Base-by-base conservation (phyloP, 2,797 vertebrate genomes). In the Poeciliopsis infans region DNA sequence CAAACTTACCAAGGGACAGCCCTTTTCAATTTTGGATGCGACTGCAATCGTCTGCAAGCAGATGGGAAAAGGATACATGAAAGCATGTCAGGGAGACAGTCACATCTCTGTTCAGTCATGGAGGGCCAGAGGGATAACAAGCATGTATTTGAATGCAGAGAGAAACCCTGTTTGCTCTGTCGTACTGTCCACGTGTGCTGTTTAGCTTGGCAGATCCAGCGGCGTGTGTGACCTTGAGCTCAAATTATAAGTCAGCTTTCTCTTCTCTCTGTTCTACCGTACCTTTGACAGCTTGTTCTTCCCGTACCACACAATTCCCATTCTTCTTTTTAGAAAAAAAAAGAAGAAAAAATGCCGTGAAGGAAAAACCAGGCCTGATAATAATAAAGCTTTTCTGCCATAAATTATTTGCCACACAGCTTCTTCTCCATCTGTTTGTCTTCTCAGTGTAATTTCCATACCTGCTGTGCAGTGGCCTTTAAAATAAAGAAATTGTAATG, bases 61-160 rank as follows among this genome's bases (percentile, higher is more conserved):
- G 78, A 85, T 74, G 68, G 71, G 80, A 74, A 25, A 46, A 16
- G 61, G 69, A 64, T 33, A 70, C 53, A 85, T 74, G 28, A 87
- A 88, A 83, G 69, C 84, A 61, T 87, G 66, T 77, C 72, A 77
- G 77, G 41, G 49, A 75, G 74, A 79, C 71, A 55, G 79, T 72
- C 55, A 69, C 28, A 47, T 82, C 55, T 84, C 77, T 77, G 73
- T 55, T 47, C 83, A 71, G 68, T 76, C 74, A 76, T 66, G 49
- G 76, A 64, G 8, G 33, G 36, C 77, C 79, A 68, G 61, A 46
- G 82, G 57, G 75, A 64, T 76, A 86, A 86, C 78, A 84, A 81
- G 85, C 81, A 83, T 89, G 78, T 84, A 81, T 87, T 75, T 82
- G 79, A 82, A 85, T 83, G 78, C 82, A 85, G 81, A 85, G 79